Percentiles rank a stretch among this genome's conserved stretches.
These are phyloP conservation scores for Listrodromus nycthemerus DNA, from an alignment of 2,888 invertebrate species.

Conservation along the genomic window DNA sequence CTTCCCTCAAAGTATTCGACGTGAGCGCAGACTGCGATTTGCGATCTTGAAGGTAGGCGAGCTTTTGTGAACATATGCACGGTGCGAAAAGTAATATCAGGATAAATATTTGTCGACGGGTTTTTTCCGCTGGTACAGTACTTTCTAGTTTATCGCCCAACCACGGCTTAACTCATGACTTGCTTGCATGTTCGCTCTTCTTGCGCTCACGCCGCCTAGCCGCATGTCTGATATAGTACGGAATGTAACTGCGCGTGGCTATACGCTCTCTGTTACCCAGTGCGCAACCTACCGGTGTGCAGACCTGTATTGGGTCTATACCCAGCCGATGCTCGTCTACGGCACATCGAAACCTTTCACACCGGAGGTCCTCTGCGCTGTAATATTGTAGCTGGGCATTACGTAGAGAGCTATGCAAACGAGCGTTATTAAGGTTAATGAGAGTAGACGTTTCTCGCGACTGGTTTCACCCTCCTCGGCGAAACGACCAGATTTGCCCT, in stretches of 20 bases:
- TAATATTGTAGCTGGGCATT: conserved; percentile 43
- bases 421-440: conserved; percentile 66
- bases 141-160: neutral
- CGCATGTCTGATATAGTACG: neutral
- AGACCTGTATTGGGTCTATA: neutral
- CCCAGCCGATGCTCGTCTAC: neutral
- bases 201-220: neutral
- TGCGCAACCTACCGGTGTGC: too few species aligned
- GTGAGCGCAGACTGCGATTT: neutral
- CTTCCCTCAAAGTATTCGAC: neutral
- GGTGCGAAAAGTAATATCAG: conserved; percentile 31
- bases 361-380: conserved; percentile 27
- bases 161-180: neutral
- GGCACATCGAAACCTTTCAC: neutral
- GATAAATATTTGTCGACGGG: conserved; percentile 46
- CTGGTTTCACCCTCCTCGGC: conserved; percentile 57
- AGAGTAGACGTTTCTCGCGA: conserved; percentile 48
- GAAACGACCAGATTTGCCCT: conserved; percentile 60
- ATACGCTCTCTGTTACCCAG: neutral
- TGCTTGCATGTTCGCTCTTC: conserved; percentile 4
- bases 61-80: neutral
- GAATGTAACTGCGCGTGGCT: conserved; percentile 5
- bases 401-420: conserved; percentile 54
- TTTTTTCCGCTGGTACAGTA: conserved; percentile 1
- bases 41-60: neutral